These are phyloP conservation scores for Melanocharis versteri DNA, from an alignment of 2,113 vertebrate genomes.

Conservation along the genomic window DNA sequence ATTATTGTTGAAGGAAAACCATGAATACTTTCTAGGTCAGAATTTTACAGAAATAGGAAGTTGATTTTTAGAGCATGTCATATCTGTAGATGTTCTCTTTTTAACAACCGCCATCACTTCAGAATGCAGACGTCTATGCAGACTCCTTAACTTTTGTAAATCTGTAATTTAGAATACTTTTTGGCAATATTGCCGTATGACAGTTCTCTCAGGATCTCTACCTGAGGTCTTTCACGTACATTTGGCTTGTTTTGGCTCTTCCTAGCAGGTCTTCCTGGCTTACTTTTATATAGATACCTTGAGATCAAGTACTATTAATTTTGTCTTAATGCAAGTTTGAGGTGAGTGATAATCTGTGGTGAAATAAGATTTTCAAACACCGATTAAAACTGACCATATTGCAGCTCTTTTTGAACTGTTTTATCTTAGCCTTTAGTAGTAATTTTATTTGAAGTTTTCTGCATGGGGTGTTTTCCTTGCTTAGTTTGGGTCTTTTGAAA, in stretches of 20 bases:
- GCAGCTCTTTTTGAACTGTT: neutral
- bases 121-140: neutral
- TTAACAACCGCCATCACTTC: neutral
- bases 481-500: neutral
- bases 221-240: neutral
- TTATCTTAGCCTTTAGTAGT: neutral
- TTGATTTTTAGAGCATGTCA: rapidly evolving
- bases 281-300: neutral
- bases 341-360: neutral
- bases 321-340: neutral
- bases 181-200: neutral
- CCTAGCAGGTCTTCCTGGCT: neutral
- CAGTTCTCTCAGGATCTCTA: neutral
- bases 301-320: neutral
- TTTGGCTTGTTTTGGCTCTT: neutral
- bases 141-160: neutral
- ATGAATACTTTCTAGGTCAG: neutral
- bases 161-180: neutral
- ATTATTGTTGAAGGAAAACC: neutral
- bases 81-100: neutral
- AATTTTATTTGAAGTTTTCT: neutral
- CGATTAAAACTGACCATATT: neutral
- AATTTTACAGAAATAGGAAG: neutral
- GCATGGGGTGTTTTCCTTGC: neutral
- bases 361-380: neutral